These are phyloP conservation scores for Sebastes diaconus DNA, from an alignment of 2,797 vertebrate species.

Conservation along the genomic window DNA sequence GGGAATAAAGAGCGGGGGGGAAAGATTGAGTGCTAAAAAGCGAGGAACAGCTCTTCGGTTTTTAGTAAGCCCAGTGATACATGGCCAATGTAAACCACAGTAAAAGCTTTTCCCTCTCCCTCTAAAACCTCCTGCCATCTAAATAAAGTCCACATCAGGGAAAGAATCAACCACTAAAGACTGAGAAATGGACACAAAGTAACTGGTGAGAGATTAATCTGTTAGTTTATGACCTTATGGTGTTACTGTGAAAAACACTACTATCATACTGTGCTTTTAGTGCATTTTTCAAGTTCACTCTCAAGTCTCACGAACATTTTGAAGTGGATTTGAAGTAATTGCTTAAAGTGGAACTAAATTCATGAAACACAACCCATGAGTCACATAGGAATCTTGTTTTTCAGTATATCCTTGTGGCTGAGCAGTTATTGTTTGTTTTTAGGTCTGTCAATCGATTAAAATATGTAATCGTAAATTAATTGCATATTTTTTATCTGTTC, in stretches of 20 bases:
- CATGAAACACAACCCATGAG: background rate
- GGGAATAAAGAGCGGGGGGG: conserved; percentile 60
- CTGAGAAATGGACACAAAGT: conserved; percentile 32
- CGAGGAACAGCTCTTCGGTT: conserved; percentile 60
- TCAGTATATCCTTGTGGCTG: background rate
- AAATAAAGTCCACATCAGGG: conserved; percentile 76
- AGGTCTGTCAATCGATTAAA: too few relatives aligned
- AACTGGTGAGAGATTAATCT: conserved; percentile 24
- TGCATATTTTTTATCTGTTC: too few relatives aligned
- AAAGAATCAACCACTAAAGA: conserved; percentile 45
- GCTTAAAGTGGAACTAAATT: conserved; percentile 6
- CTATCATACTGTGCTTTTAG: background rate
- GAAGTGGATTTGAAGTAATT: conserved; percentile 11
- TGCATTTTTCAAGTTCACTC: background rate
- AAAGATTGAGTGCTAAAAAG: conserved; percentile 63
- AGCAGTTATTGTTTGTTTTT: background rate
- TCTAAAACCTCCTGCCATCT: conserved; percentile 69
- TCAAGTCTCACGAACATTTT: background rate
- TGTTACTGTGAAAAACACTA: conserved; percentile 14
- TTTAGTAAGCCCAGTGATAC: conserved; percentile 71
- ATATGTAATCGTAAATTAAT: too few relatives aligned
- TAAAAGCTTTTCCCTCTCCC: conserved; percentile 78
- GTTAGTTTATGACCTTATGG: conserved; percentile 27
- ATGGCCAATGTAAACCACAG: conserved; percentile 75
- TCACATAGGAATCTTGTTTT: background rate